Conservation (phyloP, 2,113 vertebrate genomes). For the Corythornis vintsioides region DNA sequence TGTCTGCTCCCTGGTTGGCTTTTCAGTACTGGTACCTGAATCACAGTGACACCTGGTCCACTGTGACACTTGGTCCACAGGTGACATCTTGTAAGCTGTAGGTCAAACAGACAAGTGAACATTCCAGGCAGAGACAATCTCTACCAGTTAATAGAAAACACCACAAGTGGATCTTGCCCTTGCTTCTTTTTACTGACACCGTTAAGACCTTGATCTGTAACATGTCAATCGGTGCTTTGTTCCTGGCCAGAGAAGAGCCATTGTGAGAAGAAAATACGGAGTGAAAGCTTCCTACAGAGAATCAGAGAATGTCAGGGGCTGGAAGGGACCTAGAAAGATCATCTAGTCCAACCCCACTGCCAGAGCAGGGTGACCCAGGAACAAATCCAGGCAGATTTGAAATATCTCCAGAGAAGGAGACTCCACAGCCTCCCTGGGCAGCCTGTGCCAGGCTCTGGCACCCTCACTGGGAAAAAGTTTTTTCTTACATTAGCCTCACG, state of each 20-base stretch:
- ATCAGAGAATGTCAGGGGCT: too few relatives aligned
- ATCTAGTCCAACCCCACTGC: too few relatives aligned
- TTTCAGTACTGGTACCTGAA: constrained; percentile 7
- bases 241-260: not conserved
- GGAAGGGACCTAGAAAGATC: too few relatives aligned
- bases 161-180: not conserved
- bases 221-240: not conserved
- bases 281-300: not conserved
- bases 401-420: too few relatives aligned
- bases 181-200: not conserved
- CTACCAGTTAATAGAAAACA: not conserved
- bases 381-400: too few relatives aligned
- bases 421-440: too few relatives aligned
- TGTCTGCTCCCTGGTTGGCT: not conserved
- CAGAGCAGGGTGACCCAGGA: too few relatives aligned
- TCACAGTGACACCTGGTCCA: not conserved
- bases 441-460: too few relatives aligned
- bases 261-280: not conserved
- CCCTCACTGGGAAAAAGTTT: too few relatives aligned
- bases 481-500: too few relatives aligned
- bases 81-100: not conserved
- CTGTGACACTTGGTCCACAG: not conserved
- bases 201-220: not conserved
- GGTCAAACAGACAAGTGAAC: not conserved
- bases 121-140: not conserved